phyloP scores from a whole-genome alignment of 2,888 invertebrate genomes.

The Acholoe squamosa region DNA sequence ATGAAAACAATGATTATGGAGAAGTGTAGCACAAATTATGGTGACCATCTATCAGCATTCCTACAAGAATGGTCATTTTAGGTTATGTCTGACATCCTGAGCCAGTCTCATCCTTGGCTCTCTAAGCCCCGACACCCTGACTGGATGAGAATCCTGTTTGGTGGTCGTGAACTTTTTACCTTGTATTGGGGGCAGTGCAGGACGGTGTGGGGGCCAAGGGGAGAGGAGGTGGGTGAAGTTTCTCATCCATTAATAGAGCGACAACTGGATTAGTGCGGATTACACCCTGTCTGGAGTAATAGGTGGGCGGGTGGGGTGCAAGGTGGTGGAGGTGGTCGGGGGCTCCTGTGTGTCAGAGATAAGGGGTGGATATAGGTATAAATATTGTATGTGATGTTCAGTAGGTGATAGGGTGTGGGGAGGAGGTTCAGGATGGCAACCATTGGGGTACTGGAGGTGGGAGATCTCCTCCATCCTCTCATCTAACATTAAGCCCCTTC shows the following conservation, averaged over 20 bases:
- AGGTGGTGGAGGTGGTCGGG: not conserved
- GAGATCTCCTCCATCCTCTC: too few relatives aligned
- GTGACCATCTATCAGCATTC: too few relatives aligned
- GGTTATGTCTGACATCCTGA: too few relatives aligned
- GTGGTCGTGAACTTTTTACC: constrained; percentile 21
- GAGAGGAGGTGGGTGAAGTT: not conserved
- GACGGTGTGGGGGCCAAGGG: not conserved
- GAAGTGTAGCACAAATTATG: too few relatives aligned
- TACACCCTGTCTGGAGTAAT: not conserved
- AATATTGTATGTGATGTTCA: constrained; percentile 17
- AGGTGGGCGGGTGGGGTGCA: not conserved
- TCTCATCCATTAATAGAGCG: constrained; percentile 17
- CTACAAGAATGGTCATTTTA: too few relatives aligned
- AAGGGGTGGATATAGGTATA: not conserved
- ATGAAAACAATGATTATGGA: too few relatives aligned
- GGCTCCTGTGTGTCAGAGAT: not conserved
- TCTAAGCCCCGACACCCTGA: not conserved
- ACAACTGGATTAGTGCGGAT: not conserved
- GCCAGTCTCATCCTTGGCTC: too few relatives aligned
- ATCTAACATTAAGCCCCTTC: not conserved
- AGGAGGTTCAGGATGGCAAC: not conserved
- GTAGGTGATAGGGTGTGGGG: not conserved
- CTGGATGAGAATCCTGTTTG: not conserved
- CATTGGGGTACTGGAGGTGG: not conserved
- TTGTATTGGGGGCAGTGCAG: not conserved